Evolutionary conservation across 2,797 vertebrate species (phyloP).

Genomic region (Tangara arthus): DNA sequence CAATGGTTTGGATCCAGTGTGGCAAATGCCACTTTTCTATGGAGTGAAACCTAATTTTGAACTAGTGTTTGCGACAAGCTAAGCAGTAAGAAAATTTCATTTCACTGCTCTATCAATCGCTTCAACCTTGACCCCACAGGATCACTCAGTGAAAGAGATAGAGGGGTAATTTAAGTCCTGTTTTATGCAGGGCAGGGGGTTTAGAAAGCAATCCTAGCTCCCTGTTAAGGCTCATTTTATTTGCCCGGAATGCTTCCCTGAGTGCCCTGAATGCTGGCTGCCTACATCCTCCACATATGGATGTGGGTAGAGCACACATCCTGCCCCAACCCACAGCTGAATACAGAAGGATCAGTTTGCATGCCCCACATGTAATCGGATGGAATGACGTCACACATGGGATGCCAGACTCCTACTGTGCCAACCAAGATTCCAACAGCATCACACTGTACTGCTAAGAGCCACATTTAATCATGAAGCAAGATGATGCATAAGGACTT

Average conservation of each 20-base stretch:
- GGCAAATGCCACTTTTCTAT: slow-evolving; percentile 22
- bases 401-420: neutral
- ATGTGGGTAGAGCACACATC: neutral
- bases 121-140: slow-evolving; percentile 55
- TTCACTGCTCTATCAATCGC: slow-evolving; percentile 56
- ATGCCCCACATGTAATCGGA: neutral
- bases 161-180: slow-evolving; percentile 49
- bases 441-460: neutral
- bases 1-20: neutral
- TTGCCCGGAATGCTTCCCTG: slow-evolving; percentile 28
- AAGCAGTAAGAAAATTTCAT: slow-evolving; percentile 67
- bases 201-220: slow-evolving; percentile 56
- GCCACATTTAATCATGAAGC: neutral
- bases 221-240: slow-evolving; percentile 54
- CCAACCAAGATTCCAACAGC: neutral
- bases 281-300: neutral
- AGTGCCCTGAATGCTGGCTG: neutral
- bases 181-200: slow-evolving; percentile 66
- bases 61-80: slow-evolving; percentile 21
- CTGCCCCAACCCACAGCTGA: neutral
- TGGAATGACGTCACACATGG: neutral
- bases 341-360: neutral
- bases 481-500: neutral
- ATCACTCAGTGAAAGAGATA: slow-evolving; percentile 32
- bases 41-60: slow-evolving; percentile 44